These are phyloP conservation scores for Xanthorhoe spadicearia DNA, from an alignment of 2,888 invertebrate species.

Conservation along the genomic window DNA sequence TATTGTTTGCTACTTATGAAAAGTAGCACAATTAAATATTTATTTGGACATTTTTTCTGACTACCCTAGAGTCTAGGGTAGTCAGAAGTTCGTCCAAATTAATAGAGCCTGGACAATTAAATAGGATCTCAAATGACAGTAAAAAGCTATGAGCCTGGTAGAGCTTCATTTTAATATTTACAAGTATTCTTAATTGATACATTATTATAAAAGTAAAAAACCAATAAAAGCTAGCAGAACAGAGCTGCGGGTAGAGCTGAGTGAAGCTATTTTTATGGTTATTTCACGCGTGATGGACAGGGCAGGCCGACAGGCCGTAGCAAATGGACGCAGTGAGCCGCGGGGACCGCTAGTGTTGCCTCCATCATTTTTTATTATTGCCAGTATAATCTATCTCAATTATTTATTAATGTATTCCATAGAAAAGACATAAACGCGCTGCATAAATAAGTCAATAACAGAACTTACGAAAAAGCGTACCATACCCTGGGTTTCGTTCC, in stretches of 20 bases:
- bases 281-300: slow-evolving; percentile 1
- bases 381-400: neutral
- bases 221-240: neutral
- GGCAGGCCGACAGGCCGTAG: slow-evolving; percentile 2
- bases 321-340: slow-evolving; percentile 14
- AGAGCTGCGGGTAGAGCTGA: neutral
- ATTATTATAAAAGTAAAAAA: neutral
- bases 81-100: too few species aligned
- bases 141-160: too few species aligned
- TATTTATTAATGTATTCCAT: neutral
- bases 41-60: too few species aligned
- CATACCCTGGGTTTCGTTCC: neutral
- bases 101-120: too few species aligned
- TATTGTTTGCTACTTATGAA: too few species aligned
- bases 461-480: neutral
- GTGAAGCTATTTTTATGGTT: neutral
- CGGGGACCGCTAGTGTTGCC: neutral
- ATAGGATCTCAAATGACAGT: too few species aligned
- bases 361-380: neutral
- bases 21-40: too few species aligned
- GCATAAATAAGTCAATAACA: neutral
- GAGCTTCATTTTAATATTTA: too few species aligned
- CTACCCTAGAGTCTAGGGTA: too few species aligned
- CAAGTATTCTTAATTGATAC: too few species aligned
- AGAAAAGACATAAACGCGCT: slow-evolving; percentile 11